phyloP scores from a whole-genome alignment of 2,113 vertebrate genomes.

The Sialia sialis region DNA sequence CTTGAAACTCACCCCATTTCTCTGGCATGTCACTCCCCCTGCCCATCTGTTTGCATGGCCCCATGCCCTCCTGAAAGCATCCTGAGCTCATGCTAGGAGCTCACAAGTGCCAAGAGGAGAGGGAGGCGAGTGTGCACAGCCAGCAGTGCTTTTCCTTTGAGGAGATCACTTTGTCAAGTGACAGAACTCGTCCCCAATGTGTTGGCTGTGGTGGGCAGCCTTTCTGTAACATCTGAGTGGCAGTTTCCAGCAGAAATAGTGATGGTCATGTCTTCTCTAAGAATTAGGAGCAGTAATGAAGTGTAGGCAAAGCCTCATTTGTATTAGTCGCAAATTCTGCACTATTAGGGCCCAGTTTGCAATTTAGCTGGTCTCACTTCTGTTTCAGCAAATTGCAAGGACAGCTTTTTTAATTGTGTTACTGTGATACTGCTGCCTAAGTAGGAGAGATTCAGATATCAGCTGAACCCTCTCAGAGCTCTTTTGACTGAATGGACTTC shows the following conservation, averaged over 20 bases:
- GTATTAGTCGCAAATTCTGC: not conserved
- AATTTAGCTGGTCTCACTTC: not conserved
- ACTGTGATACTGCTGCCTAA: not conserved
- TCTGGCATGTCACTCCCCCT: not conserved
- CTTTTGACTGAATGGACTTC: not conserved
- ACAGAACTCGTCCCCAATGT: accelerated
- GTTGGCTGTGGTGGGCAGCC: not conserved
- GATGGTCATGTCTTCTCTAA: accelerated
- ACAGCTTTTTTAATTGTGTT: not conserved
- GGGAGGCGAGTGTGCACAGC: not conserved
- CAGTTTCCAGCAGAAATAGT: not conserved
- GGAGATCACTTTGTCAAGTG: not conserved
- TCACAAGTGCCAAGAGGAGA: not conserved
- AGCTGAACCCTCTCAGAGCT: not conserved
- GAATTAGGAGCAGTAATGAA: not conserved
- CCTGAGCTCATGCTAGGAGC: not conserved
- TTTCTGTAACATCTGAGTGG: not conserved
- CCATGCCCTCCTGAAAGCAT: not conserved
- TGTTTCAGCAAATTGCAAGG: not conserved
- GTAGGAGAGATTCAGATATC: not conserved
- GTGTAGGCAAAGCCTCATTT: not conserved
- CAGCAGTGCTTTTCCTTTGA: not conserved
- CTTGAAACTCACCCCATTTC: not conserved
- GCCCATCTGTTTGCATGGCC: slow-evolving; percentile 46
- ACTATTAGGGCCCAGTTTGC: not conserved